These are phyloP conservation scores for Lepidostoma basale DNA, from an alignment of 1,140 invertebrate species.

Conservation along the genomic window DNA sequence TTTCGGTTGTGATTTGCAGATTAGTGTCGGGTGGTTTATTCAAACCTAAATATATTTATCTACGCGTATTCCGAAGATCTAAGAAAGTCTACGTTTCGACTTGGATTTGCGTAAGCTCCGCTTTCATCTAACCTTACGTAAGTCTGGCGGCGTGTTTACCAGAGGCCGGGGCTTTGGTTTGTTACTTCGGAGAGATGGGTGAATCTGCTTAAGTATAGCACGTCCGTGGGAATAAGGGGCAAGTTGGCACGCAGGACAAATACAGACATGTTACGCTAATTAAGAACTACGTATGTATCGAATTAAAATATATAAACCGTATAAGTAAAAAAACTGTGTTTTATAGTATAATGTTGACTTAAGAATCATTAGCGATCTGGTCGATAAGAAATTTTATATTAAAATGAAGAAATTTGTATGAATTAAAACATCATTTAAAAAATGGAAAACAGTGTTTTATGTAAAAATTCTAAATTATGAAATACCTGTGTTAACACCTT, in stretches of 20 bases:
- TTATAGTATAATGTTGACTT: no score
- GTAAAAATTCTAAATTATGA: no score
- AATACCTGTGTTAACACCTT: no score
- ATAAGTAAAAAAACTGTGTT: no score
- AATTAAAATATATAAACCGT: no score
- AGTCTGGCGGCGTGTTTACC: conserved; percentile 21
- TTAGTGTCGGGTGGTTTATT: not conserved
- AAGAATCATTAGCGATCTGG: no score
- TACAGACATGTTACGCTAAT: not conserved
- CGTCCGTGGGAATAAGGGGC: conserved; percentile 25
- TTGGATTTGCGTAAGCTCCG: not conserved
- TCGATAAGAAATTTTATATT: no score
- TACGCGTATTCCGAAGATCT: not conserved
- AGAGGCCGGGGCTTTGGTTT: not conserved
- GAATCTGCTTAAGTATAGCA: conserved; percentile 2
- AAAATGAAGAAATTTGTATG: no score
- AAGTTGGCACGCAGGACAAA: not conserved
- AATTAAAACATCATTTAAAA: no score
- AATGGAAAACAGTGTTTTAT: no score
- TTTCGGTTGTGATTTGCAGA: no score
- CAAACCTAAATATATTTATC: not conserved
- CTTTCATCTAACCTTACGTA: not conserved
- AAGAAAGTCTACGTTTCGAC: not conserved
- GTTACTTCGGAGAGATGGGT: not conserved
- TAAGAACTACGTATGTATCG: not conserved